Base-by-base conservation (phyloP, 1,140 invertebrate genomes). In the Hyphantria cunea region DNA sequence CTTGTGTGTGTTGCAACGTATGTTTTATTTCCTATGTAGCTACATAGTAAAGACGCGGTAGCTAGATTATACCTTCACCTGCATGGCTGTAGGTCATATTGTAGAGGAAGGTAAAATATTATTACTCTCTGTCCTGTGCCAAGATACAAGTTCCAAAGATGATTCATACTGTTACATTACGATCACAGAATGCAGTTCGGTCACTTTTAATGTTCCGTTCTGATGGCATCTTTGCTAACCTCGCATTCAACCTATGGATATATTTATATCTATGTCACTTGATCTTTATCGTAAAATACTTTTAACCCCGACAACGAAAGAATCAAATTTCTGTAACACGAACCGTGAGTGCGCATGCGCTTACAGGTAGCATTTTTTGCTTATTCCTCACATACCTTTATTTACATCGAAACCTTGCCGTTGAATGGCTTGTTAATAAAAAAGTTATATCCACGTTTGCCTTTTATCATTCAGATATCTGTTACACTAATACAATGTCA, bases 101-200 rank as follows among this genome's bases (percentile, higher is more conserved):
- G 53, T 74, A 70, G 72, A 71, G 61, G 64, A 42, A 56, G 41
- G 66, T 55, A 60, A 37, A 42, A 49, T 76, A 74, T 77, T 79
- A 76, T 75, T 78, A 76, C 72, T 73, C 63, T 61, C 59, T 68
- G 71, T 74, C 71, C 70, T 62, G 59, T 84, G 84, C 80, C 80
- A 88, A 86, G 78, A 76, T 17, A 48, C 72, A 41, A 70, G 60
- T 68, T 72, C 58, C 72, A 62, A 74, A 48, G 71, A 70, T 89
- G 86, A 89, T 73, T 89, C 84, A 89, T 76, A 66, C 17, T 25
- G 17, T 25, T 3, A 25, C 59, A 59, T 70, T 70, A 66, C 72
- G 61, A 70, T 70, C 70, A 56, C 68, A 79, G 78, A 86, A 89
- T 86, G 84, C 79, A 82, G 81, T 82, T 77, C 47, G 80, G 74